Percentiles rank a stretch among this genome's conserved stretches.
Evolutionary conservation across 35 echinoderm and acorn worm species (phyloP).

Genomic region (Lytechinus variegatus): DNA sequence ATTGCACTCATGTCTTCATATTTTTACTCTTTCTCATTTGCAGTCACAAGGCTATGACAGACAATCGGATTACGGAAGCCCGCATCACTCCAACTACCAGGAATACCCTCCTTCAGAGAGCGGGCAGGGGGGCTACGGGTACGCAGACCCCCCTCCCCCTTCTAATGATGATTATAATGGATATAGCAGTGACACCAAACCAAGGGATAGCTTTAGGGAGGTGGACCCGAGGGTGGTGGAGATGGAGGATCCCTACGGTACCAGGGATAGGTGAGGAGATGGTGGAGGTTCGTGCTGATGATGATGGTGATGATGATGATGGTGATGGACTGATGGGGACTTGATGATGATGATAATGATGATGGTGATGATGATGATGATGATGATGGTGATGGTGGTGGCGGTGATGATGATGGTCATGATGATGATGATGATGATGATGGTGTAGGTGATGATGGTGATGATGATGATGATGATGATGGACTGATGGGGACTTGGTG

Average conservation of each 20-base stretch:
- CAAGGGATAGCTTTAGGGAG: not conserved
- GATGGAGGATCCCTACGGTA: constrained; percentile 36
- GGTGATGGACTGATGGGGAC: not conserved
- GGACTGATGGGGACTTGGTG: no score
- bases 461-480: not conserved
- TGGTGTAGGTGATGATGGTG: not conserved
- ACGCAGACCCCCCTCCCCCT: constrained; percentile 6
- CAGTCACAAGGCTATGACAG: not conserved
- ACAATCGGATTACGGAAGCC: constrained; percentile 36
- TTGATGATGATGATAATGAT: not conserved
- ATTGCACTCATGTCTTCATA: not conserved
- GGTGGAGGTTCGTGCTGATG: not conserved
- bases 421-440: not conserved
- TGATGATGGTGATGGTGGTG: not conserved
- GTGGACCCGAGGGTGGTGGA: not conserved
- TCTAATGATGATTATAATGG: not conserved
- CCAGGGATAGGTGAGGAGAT: constrained; percentile 36
- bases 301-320: not conserved
- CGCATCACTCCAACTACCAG: constrained; percentile 42
- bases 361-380: not conserved
- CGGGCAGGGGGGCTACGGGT: constrained; percentile 41
- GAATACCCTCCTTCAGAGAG: constrained; percentile 27
- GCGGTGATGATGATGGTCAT: not conserved
- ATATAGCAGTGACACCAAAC: not conserved
- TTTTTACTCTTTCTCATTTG: not conserved